These are phyloP conservation scores for Pseudorectes ferrugineus DNA, from an alignment of 2,113 vertebrate species.

Conservation along the genomic window DNA sequence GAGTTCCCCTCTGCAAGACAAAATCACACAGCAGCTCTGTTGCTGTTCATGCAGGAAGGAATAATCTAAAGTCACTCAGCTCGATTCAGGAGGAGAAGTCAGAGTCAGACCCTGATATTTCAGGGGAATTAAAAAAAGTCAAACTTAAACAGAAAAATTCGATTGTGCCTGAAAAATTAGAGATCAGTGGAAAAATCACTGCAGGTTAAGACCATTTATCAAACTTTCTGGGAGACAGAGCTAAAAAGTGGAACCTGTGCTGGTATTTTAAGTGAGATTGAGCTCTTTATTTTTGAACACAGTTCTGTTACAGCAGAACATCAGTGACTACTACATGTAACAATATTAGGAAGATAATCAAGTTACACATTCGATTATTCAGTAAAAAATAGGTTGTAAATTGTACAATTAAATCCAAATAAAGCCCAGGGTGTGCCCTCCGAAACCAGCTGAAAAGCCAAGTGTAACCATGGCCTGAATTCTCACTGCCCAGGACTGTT, in stretches of 20 bases:
- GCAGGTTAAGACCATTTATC: neutral
- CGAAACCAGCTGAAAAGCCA: neutral
- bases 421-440: neutral
- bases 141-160: neutral
- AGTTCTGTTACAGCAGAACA: neutral
- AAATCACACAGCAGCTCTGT: neutral
- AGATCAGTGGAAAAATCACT: neutral
- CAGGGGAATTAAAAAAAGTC: neutral
- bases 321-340: neutral
- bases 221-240: neutral
- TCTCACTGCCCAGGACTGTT: neutral
- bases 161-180: neutral
- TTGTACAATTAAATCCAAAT: neutral
- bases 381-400: neutral
- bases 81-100: rapidly evolving
- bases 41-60: neutral
- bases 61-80: neutral
- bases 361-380: neutral
- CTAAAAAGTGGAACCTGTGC: neutral
- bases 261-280: neutral
- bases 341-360: neutral
- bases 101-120: neutral
- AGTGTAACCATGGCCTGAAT: neutral
- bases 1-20: neutral
- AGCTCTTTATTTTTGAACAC: neutral